Conservation (phyloP, 2,888 invertebrate genomes). For the Unio pictorum region DNA sequence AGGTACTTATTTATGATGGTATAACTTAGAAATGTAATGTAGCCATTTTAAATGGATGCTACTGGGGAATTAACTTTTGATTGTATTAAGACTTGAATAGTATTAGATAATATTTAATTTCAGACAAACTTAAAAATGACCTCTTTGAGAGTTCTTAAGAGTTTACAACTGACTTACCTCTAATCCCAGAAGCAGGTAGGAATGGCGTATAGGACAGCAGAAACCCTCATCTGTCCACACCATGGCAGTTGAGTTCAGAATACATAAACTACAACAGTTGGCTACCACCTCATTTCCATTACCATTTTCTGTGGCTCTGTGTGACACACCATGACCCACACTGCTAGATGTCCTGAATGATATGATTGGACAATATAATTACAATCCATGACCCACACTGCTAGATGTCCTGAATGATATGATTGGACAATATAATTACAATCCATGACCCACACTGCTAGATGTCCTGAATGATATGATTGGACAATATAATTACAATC, state of each 20-base stretch:
- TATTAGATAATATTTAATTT: too few relatives aligned
- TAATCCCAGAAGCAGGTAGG: conserved; percentile 55
- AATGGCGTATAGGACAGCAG: conserved; percentile 56
- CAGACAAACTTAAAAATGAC: too few relatives aligned
- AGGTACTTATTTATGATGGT: too few relatives aligned
- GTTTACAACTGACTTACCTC: conserved; percentile 36
- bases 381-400: conserved; percentile 1
- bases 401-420: not conserved
- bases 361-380: not conserved
- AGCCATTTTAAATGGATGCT: too few relatives aligned
- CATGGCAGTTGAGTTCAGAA: conserved; percentile 59
- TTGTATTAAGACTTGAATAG: too few relatives aligned
- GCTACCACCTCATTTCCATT: conserved; percentile 51
- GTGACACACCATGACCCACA: conserved; percentile 19
- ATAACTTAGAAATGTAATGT: too few relatives aligned
- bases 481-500: not conserved
- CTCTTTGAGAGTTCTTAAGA: not conserved
- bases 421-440: too few relatives aligned
- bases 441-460: conserved; percentile 6
- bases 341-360: not conserved
- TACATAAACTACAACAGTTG: conserved; percentile 58
- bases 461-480: not conserved
- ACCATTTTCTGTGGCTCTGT: conserved; percentile 60
- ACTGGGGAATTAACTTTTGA: too few relatives aligned
- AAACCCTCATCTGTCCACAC: conserved; percentile 65